Evolutionary conservation across 2,113 vertebrate genomes (phyloP).

Genomic region (Melanerpes formicivorus): DNA sequence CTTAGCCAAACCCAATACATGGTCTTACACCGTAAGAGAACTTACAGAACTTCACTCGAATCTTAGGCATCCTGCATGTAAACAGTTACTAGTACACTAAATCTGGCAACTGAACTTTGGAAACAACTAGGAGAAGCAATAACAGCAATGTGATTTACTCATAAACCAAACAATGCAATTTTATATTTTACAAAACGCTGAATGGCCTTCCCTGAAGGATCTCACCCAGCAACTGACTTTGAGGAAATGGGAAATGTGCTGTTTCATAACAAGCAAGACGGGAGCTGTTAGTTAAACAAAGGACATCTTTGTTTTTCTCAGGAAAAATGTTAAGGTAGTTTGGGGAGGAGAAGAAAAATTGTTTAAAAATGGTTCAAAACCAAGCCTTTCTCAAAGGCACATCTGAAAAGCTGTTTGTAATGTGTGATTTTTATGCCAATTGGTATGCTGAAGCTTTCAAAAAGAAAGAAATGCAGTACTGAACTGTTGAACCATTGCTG

Average conservation of each 20-base stretch:
- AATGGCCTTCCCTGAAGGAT: constrained; percentile 10
- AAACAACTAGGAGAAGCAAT: not conserved
- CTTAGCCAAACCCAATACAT: too few species aligned
- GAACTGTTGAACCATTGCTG: constrained; percentile 48
- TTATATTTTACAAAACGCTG: constrained; percentile 8
- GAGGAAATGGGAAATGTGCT: constrained; percentile 27
- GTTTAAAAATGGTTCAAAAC: not conserved
- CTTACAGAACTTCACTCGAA: not conserved
- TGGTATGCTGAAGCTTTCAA: not conserved
- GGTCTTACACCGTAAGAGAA: not conserved
- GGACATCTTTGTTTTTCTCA: constrained; percentile 26
- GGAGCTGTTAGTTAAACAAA: constrained; percentile 44
- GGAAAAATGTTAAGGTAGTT: constrained; percentile 24
- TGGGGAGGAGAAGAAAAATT: not conserved
- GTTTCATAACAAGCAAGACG: constrained; percentile 39
- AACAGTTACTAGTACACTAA: not conserved
- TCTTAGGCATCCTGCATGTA: not conserved
- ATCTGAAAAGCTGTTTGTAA: constrained; percentile 37
- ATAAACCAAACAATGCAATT: not conserved
- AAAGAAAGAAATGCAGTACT: not conserved
- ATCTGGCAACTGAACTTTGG: not conserved
- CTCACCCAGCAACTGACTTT: constrained; percentile 23
- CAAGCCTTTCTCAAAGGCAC: not conserved
- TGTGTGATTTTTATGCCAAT: constrained; percentile 28
- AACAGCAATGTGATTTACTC: not conserved